Percentiles rank a stretch among this genome's conserved stretches.
Conservation (phyloP, 2,113 vertebrate species). For the Syngnathus typhle region DNA sequence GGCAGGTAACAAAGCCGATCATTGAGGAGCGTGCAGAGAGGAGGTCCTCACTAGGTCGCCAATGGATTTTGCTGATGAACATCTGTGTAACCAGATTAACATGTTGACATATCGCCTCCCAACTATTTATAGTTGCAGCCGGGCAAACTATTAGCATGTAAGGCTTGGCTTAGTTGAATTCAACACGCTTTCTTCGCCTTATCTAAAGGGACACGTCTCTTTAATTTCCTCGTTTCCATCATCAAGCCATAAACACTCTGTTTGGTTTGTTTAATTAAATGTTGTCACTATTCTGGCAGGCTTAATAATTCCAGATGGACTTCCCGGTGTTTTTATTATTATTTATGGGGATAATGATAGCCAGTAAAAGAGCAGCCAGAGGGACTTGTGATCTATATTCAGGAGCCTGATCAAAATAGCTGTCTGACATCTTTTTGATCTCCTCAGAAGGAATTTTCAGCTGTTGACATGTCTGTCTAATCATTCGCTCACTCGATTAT, state of each 20-base stretch:
- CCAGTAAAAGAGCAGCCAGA: not conserved
- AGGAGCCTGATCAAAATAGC: conserved; percentile 61
- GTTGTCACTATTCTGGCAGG: not conserved
- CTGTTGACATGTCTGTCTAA: conserved; percentile 53
- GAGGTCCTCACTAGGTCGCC: not conserved
- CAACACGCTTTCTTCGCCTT: conserved; percentile 17
- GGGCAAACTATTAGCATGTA: conserved; percentile 17
- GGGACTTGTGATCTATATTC: conserved; percentile 45
- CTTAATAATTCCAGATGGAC: not conserved
- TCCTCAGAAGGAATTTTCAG: conserved; percentile 57
- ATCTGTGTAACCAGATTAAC: conserved; percentile 24
- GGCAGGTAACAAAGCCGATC: conserved; percentile 13
- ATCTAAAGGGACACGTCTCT: conserved; percentile 27
- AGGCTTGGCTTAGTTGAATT: conserved; percentile 27
- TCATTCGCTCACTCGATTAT: conserved; percentile 8
- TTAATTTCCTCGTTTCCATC: conserved; percentile 50
- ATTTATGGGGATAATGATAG: not conserved
- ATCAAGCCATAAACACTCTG: conserved; percentile 1
- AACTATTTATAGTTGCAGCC: conserved; percentile 26
- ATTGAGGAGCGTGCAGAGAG: conserved; percentile 1
- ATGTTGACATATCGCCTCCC: conserved; percentile 11
- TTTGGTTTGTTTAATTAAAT: conserved; percentile 34
- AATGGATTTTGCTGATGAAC: conserved; percentile 14
- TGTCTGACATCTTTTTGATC: conserved; percentile 45
- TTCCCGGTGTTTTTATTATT: not conserved